Percentiles rank a stretch among this genome's conserved stretches.
Conservation (phyloP, 2,888 invertebrate genomes). For the Nipponacmea schrenckii region DNA sequence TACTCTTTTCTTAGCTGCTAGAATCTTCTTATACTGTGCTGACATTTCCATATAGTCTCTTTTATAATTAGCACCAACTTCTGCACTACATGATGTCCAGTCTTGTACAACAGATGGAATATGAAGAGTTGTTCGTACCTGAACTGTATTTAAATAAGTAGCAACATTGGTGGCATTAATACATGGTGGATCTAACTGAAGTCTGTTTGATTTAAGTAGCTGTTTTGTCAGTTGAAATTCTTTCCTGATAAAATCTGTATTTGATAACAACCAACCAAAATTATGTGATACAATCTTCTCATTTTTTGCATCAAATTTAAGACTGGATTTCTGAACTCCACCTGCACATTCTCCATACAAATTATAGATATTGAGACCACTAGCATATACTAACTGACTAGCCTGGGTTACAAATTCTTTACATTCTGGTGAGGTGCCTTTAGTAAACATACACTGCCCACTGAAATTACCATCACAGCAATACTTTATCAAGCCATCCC, state of each 20-base stretch:
- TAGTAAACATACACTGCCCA: slow-evolving; percentile 38
- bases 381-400: slow-evolving; percentile 33
- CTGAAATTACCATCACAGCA: slow-evolving; percentile 45
- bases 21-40: slow-evolving; percentile 52
- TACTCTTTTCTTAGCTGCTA: slow-evolving; percentile 54
- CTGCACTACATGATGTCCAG: slow-evolving; percentile 63
- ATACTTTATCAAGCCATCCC: slow-evolving; percentile 31
- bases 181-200: slow-evolving; percentile 57
- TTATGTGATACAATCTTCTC: slow-evolving; percentile 25
- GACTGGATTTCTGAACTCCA: slow-evolving; percentile 11
- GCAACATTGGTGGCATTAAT: slow-evolving; percentile 44
- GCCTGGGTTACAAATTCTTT: slow-evolving; percentile 22
- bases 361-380: slow-evolving; percentile 67
- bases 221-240: slow-evolving; percentile 25
- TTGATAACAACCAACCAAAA: slow-evolving; percentile 33
- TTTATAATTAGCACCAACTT: background rate
- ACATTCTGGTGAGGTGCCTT: slow-evolving; percentile 17
- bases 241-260: slow-evolving; percentile 9
- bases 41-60: slow-evolving; percentile 47
- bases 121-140: slow-evolving; percentile 62
- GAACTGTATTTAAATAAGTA: slow-evolving; percentile 73
- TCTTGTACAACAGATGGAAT: slow-evolving; percentile 50
- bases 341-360: slow-evolving; percentile 64
- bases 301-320: slow-evolving; percentile 11
- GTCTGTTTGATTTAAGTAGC: slow-evolving; percentile 9